Evolutionary conservation across 2,797 vertebrate species (phyloP).

Genomic region (Pelobates cultripes): DNA sequence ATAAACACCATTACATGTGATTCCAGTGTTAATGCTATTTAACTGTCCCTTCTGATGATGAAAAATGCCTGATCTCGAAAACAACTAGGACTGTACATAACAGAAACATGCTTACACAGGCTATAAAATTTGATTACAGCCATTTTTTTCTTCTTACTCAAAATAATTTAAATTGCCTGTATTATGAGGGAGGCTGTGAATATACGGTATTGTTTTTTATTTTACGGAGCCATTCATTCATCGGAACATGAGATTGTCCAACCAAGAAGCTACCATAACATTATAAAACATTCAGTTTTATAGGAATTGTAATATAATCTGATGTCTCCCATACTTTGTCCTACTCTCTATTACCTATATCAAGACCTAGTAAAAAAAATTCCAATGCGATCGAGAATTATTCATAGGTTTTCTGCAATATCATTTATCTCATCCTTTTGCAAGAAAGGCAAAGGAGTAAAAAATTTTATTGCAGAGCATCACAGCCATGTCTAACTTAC

Average conservation of each 20-base stretch:
- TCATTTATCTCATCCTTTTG: conserved; percentile 46
- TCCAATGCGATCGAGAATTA: conserved; percentile 49
- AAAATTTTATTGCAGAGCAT: conserved; percentile 35
- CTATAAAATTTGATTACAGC: neutral
- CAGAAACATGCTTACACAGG: neutral
- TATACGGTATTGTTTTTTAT: conserved; percentile 31
- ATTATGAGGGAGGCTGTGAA: conserved; percentile 16
- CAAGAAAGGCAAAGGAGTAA: conserved; percentile 35
- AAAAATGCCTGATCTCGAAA: neutral
- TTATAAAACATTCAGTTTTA: conserved; percentile 54
- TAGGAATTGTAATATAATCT: conserved; percentile 44
- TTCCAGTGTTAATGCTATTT: neutral
- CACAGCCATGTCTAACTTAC: conserved; percentile 16
- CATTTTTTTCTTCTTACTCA: neutral
- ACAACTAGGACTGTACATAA: conserved; percentile 7
- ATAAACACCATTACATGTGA: too few relatives aligned
- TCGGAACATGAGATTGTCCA: conserved; percentile 8
- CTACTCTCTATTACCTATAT: conserved; percentile 50
- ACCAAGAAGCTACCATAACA: conserved; percentile 49
- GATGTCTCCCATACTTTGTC: conserved; percentile 43
- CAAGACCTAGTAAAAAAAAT: conserved; percentile 41
- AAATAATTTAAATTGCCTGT: conserved; percentile 41
- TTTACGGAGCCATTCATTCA: conserved; percentile 45
- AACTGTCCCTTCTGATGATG: neutral
- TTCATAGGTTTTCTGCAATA: conserved; percentile 49